Evolutionary conservation across 2,113 vertebrate species (phyloP), one percentile per base, ranked within the genome.

Genomic region (Elaphurus davidianus): DNA sequence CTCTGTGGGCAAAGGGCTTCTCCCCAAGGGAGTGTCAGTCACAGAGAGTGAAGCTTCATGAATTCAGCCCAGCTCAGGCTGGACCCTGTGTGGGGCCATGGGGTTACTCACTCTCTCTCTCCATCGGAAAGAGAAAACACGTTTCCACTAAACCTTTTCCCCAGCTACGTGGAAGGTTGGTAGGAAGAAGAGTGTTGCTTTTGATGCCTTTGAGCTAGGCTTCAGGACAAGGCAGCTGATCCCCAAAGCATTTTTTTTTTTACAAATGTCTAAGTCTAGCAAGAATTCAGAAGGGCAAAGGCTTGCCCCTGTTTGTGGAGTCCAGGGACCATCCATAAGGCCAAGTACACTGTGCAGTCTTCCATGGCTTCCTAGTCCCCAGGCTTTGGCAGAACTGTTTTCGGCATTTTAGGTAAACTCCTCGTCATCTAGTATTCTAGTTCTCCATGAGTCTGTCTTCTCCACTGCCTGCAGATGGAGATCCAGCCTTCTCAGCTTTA

Each of bases 11-110:
- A 76, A 97, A 96, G 57, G 89, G 64, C 90, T 90, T 95, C 83
- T 94, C 97, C 94, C 91, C 79, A 96, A 97, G 98, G 96, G 96
- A 96, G 85, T 89, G 92, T 96, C 96, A 89, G 96, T 96, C 97
- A 96, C 30, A 55, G 3, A 50, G n/a, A 85, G 45, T 6, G 21
- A 5, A 50, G 64, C 50, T 27, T 59, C 43, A 25, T n/a, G 97
- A 92, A 67, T 14, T 67, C 57, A 59, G 62, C 47, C 90, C 93
- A 25, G 40, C 79, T 33, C 76, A 87, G 40, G 87, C 64, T 7
- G 47, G 67, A 21, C 89, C 95, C 91, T 78, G 82, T 90, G 94
- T 84, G 92, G 91, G 87, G 82, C 86, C 89, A 50, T 59, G 64
- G 95, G 45, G 45, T 97, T 85, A 93, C 94, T 97, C 94, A 83